Base-by-base conservation (phyloP, 1,140 invertebrate genomes). In the Pissodes strobi region DNA sequence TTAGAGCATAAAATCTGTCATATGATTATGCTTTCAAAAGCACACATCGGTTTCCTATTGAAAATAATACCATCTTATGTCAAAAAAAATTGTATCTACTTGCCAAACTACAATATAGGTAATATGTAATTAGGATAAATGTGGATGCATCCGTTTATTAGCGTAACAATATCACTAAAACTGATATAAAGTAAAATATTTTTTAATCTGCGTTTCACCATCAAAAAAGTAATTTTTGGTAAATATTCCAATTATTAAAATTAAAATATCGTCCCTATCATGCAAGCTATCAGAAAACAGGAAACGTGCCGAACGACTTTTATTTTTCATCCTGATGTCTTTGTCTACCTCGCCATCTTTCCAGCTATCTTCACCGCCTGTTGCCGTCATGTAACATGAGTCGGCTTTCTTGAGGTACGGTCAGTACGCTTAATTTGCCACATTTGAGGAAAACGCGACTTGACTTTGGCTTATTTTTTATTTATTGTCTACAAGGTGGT, bases 371-470 rank as follows among this genome's bases (percentile, higher is more conserved):
- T 27, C 19, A 49, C 46, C 46, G 25, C 46, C 22, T 25, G 22
- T 27, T 30, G 46, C 46, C 22, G 21, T 49, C 46, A 27, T 49
- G 46, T 49, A 49, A 49, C 17, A 12, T 27, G 22, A 49, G 46
- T 49, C 46, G 46, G 46, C 46, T 27, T n/a, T 49, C 25, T 49
- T 49, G 13, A 49, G 13, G 19, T 23, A 49, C 46, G 10, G 46
- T n/a, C 46, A 49, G 46, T 30, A 49, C 46, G 46, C 2, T 49
- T 49, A 49, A 49, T 49, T 49, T 49, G 46, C 46, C 25, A 15
- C 46, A 4, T 23, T 49, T 49, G 46, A 49, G 46, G 46, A 15
- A 27, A 49, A 49, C 25, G 22, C 22, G 22, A 49, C 21, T 9
- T 2, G 46, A 49, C 46, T 49, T 49, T 3, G 46, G 22, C 22